phyloP scores from a whole-genome alignment of 1,140 invertebrate species.

The Cotesia typhae region DNA sequence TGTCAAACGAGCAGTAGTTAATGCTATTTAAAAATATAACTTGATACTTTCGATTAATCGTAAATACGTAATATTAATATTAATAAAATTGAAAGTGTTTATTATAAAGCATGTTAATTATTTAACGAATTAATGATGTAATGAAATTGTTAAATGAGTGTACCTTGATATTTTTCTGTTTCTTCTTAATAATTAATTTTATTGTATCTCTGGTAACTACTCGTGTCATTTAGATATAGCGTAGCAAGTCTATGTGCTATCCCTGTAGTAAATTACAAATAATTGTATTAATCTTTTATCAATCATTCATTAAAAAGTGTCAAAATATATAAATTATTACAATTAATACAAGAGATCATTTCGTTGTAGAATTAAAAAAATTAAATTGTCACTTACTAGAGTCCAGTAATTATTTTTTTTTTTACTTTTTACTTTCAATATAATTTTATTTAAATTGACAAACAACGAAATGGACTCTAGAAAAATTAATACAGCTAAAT shows the following conservation, averaged over 20 bases:
- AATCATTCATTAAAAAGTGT: neutral
- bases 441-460: too few relatives aligned
- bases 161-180: conserved; percentile 16
- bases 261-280: conserved; percentile 7
- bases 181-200: neutral
- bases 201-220: neutral
- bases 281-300: conserved; percentile 13
- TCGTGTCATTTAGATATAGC: conserved; percentile 8
- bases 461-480: too few relatives aligned
- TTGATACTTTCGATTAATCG: neutral
- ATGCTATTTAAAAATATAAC: neutral
- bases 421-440: too few relatives aligned
- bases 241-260: conserved; percentile 12
- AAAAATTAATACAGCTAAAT: too few relatives aligned
- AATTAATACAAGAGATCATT: too few relatives aligned
- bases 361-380: too few relatives aligned
- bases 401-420: too few relatives aligned
- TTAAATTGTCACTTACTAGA: too few relatives aligned
- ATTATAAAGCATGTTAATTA: conserved; percentile 11
- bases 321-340: too few relatives aligned
- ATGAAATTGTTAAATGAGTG: conserved; percentile 42
- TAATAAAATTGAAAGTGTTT: neutral
- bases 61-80: too few relatives aligned
- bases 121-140: conserved; percentile 28
- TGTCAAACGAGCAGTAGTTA: conserved; percentile 21